These are phyloP conservation scores for Glaucomys volans DNA, from an alignment of 2,113 vertebrate species.

Conservation along the genomic window DNA sequence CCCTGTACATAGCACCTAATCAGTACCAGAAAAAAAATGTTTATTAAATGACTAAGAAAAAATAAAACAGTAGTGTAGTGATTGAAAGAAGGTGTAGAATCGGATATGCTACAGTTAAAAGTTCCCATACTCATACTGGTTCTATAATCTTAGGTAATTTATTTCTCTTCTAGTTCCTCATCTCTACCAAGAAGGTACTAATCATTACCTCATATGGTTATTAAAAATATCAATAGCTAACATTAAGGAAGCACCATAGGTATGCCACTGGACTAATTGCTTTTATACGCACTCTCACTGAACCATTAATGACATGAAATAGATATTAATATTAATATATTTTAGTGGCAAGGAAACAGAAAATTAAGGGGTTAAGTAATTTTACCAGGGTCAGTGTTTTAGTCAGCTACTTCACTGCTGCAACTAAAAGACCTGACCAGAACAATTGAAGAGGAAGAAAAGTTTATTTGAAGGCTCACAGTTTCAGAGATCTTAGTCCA, in stretches of 20 bases:
- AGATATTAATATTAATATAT: not conserved
- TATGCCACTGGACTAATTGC: not conserved
- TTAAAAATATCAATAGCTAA: conserved; percentile 20
- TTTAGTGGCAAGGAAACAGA: not conserved
- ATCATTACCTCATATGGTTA: not conserved
- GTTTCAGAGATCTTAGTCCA: no score
- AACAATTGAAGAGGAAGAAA: no score
- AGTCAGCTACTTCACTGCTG: no score
- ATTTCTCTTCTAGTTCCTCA: not conserved
- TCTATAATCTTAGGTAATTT: not conserved
- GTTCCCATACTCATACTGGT: not conserved
- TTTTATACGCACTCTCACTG: not conserved
- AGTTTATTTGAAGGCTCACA: no score
- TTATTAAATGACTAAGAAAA: not conserved
- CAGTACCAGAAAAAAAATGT: not conserved
- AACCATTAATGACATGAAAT: not conserved
- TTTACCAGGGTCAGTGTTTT: not conserved
- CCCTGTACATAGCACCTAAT: not conserved
- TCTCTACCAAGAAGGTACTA: not conserved
- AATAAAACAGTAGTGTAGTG: not conserved
- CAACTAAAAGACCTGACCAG: no score
- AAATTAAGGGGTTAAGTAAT: not conserved
- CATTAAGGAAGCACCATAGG: not conserved
- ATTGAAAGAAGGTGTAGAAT: not conserved
- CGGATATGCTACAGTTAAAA: not conserved